Base-by-base conservation (phyloP, 2,797 vertebrate genomes). In the Odontamblyopus rebecca region DNA sequence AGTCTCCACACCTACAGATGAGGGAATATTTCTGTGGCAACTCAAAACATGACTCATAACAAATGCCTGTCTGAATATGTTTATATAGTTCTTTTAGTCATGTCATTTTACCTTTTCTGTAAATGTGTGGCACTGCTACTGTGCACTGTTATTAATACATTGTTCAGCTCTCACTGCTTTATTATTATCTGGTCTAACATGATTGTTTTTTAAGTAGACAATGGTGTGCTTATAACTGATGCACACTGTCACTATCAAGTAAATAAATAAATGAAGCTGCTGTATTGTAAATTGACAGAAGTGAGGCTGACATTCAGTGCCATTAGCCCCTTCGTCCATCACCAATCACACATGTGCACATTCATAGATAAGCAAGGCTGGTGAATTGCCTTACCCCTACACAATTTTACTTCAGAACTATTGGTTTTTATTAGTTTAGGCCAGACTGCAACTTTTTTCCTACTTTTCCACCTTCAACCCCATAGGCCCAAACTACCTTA, bases 401-500 rank as follows among this genome's bases (percentile, higher is more conserved):
- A 54, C 19, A 8, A 19, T 54, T 19, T 54, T 54, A 54, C 53
- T 54, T 54, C 50, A 51, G 9, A 54, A 8, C 15, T 51, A 16
- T 23, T 23, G 23, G 23, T 23, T 23, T 23, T 23, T 23, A 23
- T 23, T 23, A 23, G 23, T 23, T 23, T 23, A 23, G 23, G 23
- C 23, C 23, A 2, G 41, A 30, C 65, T 72, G 76, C 5, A 67
- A 53, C 69, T 56, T 70, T 29, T 68, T 27, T 26, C 26, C n/a
- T 19, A 16, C 76, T 74, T 74, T 74, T 75, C 68, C 69, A 59
- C 19, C 60, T 69, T 44, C 54, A 57, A 62, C 19, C 69, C 68
- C 56, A 70, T 71, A 72, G 50, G 59, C 51, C 23, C 67, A 78
- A 68, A 71, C 56, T 72, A 56, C 62, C 69, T 75, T 72, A 78